Evolutionary conservation across 2,113 vertebrate genomes (phyloP).

Genomic region (Macquaria australasica): DNA sequence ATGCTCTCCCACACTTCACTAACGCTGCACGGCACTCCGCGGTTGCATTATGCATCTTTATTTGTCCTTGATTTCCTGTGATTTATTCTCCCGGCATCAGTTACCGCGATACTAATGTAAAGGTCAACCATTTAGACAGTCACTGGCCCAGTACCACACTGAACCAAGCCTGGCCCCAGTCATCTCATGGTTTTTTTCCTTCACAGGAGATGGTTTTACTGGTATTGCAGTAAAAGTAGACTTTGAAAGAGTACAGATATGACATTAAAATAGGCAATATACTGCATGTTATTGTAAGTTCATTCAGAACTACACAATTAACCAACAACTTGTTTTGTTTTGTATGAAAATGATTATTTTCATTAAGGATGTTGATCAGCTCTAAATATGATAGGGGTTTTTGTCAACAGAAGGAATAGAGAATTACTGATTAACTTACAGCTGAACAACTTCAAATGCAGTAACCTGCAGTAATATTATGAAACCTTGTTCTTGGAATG

Average conservation of each 20-base stretch:
- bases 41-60: conserved; percentile 12
- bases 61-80: conserved; percentile 60
- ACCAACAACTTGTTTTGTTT: neutral
- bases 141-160: conserved; percentile 15
- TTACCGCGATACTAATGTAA: conserved; percentile 31
- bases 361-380: neutral
- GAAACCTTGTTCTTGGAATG: neutral
- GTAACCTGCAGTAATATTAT: neutral
- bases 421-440: neutral
- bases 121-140: conserved; percentile 50
- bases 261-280: no score
- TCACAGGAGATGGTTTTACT: neutral
- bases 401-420: neutral
- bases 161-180: neutral
- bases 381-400: neutral
- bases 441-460: neutral
- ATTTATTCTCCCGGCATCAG: conserved; percentile 41
- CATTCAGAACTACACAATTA: no score
- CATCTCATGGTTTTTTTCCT: neutral
- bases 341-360: neutral
- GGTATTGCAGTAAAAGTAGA: neutral
- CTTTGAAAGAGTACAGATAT: neutral
- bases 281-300: neutral
- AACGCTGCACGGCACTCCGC: neutral
- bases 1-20: neutral